Conservation (phyloP, 2,888 invertebrate species). For the Tolmerus cingulatus region DNA sequence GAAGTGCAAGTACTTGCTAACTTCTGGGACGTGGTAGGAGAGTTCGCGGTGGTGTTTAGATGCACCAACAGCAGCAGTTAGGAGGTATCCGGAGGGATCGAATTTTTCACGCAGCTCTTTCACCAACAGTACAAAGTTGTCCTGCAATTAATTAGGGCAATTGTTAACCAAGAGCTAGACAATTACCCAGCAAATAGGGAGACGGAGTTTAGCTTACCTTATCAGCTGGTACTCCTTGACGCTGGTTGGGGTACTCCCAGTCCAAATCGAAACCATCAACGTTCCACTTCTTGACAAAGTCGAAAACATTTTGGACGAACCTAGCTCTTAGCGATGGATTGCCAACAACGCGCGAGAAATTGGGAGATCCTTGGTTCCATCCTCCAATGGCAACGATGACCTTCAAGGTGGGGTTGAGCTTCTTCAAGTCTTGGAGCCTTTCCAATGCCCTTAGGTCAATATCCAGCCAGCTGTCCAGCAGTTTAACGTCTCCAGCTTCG, state of each 20-base stretch:
- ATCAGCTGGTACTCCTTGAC: constrained; percentile 58
- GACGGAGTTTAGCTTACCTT: constrained; percentile 13
- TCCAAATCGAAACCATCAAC: constrained; percentile 73
- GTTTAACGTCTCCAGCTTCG: constrained; percentile 62
- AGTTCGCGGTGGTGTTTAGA: constrained; percentile 59
- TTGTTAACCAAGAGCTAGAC: not conserved
- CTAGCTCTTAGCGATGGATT: constrained; percentile 56
- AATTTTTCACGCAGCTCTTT: constrained; percentile 60
- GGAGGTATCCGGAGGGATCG: constrained; percentile 59
- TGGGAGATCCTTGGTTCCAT: constrained; percentile 67
- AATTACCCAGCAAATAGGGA: not conserved
- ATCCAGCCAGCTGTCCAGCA: constrained; percentile 68
- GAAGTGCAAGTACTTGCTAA: constrained; percentile 64
- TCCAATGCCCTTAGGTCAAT: constrained; percentile 57
- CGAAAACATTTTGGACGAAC: constrained; percentile 65
- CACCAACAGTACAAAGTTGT: constrained; percentile 56
- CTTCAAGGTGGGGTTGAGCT: constrained; percentile 61
- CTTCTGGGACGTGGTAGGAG: constrained; percentile 65
- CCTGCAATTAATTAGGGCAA: not conserved
- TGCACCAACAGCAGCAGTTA: constrained; percentile 67
- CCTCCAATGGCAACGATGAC: constrained; percentile 67
- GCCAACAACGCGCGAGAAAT: constrained; percentile 60
- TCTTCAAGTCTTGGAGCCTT: constrained; percentile 62
- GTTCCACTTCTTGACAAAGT: constrained; percentile 63
- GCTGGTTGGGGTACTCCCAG: constrained; percentile 70